Conservation (phyloP, 2,113 vertebrate genomes). For the Percina caprodes region DNA sequence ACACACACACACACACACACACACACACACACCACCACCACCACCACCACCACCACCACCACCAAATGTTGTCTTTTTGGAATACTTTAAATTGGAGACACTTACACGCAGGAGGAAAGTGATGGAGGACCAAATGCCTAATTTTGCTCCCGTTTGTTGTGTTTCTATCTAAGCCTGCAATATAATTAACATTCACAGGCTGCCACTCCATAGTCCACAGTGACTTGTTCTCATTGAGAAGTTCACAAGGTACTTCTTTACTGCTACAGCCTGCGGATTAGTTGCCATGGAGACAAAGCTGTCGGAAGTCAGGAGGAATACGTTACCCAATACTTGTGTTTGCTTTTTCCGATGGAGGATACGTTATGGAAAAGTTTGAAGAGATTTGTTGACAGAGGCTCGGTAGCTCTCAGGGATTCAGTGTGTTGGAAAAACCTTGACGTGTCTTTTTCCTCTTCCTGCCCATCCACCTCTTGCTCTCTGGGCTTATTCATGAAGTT, state of each 20-base stretch:
- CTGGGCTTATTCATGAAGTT: constrained; percentile 1
- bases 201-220: constrained; percentile 55
- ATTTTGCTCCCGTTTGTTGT: constrained; percentile 27
- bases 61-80: no score
- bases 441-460: constrained; percentile 2
- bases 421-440: background rate
- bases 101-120: no score
- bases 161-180: constrained; percentile 34
- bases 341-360: constrained; percentile 36
- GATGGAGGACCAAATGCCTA: background rate
- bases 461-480: background rate
- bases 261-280: constrained; percentile 61
- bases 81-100: no score
- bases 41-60: no score
- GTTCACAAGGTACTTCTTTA: constrained; percentile 75
- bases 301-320: constrained; percentile 57
- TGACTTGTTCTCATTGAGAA: constrained; percentile 71
- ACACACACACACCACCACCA: background rate
- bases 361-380: constrained; percentile 46
- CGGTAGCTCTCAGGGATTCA: constrained; percentile 13
- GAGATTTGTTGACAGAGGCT: constrained; percentile 43
- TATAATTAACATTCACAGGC: constrained; percentile 75
- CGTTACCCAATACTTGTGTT: constrained; percentile 43
- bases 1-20: background rate
- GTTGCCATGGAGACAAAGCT: constrained; percentile 79